phyloP scores from a whole-genome alignment of 2,797 vertebrate genomes.

The Macropus fuliginosus region DNA sequence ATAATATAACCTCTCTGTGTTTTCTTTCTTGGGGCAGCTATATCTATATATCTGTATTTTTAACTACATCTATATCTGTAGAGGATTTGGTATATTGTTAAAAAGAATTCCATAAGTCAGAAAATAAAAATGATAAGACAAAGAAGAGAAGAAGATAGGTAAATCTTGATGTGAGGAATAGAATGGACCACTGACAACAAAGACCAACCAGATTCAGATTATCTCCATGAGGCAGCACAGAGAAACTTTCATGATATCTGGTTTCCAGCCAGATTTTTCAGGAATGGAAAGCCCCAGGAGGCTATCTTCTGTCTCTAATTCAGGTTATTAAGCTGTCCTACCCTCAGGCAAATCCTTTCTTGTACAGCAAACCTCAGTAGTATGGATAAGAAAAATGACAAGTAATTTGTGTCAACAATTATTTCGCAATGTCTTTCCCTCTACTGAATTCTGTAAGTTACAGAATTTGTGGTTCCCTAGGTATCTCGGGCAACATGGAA shows the following conservation, averaged over 20 bases:
- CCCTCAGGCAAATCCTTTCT: not conserved
- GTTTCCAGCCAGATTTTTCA: not conserved
- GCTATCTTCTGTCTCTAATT: not conserved
- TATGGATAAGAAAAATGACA: slow-evolving; percentile 25
- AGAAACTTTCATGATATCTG: not conserved
- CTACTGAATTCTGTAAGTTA: slow-evolving; percentile 3
- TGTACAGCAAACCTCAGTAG: not conserved
- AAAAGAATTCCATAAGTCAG: not conserved
- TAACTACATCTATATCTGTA: not conserved
- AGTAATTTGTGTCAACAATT: slow-evolving; percentile 23
- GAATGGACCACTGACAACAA: not conserved
- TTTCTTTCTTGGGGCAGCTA: not conserved
- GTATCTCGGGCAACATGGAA: slow-evolving; percentile 1
- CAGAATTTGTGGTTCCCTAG: slow-evolving; percentile 20
- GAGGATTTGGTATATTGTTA: not conserved
- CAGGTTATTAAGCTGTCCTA: not conserved
- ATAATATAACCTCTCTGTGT: slow-evolving; percentile 22
- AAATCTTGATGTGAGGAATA: not conserved
- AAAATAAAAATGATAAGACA: slow-evolving; percentile 28
- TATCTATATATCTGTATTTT: not conserved
- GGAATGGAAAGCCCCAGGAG: not conserved
- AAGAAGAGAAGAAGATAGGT: slow-evolving; percentile 37
- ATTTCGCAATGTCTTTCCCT: slow-evolving; percentile 28
- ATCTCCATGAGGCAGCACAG: not conserved
- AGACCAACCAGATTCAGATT: slow-evolving; percentile 8